These are phyloP conservation scores for Perca fluviatilis DNA, from an alignment of 2,113 vertebrate genomes.

Conservation along the genomic window DNA sequence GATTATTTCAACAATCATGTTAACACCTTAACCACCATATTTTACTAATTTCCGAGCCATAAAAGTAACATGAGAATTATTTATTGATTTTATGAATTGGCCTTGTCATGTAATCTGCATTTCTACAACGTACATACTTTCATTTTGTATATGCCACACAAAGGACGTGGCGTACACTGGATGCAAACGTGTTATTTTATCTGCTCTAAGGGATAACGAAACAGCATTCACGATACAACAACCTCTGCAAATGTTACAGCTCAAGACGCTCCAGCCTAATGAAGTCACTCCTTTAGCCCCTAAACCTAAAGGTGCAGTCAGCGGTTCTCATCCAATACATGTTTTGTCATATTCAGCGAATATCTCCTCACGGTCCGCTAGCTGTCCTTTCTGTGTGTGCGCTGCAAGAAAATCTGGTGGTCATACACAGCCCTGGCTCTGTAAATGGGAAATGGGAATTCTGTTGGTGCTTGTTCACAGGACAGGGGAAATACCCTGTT, in stretches of 20 bases:
- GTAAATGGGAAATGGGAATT: too few relatives aligned
- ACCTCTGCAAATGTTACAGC: background rate
- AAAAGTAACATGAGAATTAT: background rate
- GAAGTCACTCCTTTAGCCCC: background rate
- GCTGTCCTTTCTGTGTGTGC: too few relatives aligned
- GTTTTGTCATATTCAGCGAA: too few relatives aligned
- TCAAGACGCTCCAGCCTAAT: background rate
- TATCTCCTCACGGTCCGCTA: too few relatives aligned
- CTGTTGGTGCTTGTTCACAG: too few relatives aligned
- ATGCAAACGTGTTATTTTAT: background rate
- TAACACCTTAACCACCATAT: background rate
- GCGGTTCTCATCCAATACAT: too few relatives aligned
- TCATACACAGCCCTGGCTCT: too few relatives aligned
- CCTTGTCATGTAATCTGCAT: too few relatives aligned
- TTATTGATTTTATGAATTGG: slow-evolving; percentile 15
- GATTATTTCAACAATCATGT: slow-evolving; percentile 6
- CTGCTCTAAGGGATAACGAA: background rate
- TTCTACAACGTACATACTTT: background rate
- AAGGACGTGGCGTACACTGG: background rate
- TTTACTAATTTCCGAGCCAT: background rate
- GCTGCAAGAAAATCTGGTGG: too few relatives aligned
- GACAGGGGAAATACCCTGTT: too few relatives aligned
- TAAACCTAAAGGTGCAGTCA: too few relatives aligned
- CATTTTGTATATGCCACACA: background rate
- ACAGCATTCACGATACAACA: background rate